Conservation (phyloP, 1,140 invertebrate species). For the Drosophila bocqueti region DNA sequence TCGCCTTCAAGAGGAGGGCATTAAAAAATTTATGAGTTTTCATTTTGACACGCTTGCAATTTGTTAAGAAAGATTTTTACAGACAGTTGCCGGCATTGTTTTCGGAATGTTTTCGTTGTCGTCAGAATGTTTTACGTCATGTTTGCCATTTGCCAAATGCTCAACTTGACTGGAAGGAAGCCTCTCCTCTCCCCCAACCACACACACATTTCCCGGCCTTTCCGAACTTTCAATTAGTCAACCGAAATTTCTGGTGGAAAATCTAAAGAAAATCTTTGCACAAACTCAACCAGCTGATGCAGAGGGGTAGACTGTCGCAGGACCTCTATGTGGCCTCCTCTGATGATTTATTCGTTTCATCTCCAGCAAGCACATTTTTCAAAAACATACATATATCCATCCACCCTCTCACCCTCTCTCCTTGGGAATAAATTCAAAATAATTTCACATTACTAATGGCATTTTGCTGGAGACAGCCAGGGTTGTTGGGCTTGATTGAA, state of each 20-base stretch:
- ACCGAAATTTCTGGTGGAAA: constrained; percentile 36
- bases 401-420: not conserved
- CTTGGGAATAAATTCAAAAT: constrained; percentile 35
- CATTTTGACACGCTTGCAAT: constrained; percentile 78
- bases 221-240: constrained; percentile 43
- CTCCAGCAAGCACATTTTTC: constrained; percentile 23
- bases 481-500: constrained; percentile 1
- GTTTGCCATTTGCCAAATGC: constrained; percentile 70
- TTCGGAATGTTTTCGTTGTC: constrained; percentile 11
- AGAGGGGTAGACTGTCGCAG: constrained; percentile 9
- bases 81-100: constrained; percentile 52
- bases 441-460: constrained; percentile 44
- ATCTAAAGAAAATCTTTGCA: constrained; percentile 21
- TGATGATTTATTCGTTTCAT: constrained; percentile 48
- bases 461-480: constrained; percentile 2
- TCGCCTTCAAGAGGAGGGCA: constrained; percentile 31
- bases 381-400: constrained; percentile 12
- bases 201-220: not conserved
- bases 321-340: constrained; percentile 16
- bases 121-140: constrained; percentile 76
- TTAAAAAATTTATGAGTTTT: constrained; percentile 77
- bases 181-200: not conserved
- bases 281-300: constrained; percentile 37
- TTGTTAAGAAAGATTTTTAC: constrained; percentile 69
- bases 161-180: constrained; percentile 13